Evolutionary conservation across 1,140 invertebrate species (phyloP).

Genomic region (Tetragonula clypearis): DNA sequence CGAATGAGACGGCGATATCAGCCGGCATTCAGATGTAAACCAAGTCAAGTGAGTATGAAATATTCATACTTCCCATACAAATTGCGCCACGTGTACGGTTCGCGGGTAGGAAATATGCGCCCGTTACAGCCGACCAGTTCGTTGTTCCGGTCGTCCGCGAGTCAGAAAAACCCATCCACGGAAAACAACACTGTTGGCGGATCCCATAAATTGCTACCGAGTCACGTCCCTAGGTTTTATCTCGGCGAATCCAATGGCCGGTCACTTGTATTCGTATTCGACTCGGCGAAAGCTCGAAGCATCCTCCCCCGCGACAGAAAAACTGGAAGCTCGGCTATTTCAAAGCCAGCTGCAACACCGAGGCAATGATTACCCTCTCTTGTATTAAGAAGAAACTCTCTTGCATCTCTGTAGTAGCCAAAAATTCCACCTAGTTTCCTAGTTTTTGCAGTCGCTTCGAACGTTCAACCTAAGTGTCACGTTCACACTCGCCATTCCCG

Average conservation of each 20-base stretch:
- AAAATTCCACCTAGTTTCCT: background rate
- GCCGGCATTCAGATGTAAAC: conserved; percentile 89
- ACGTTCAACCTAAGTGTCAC: no score
- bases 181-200: background rate
- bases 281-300: background rate
- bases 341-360: background rate
- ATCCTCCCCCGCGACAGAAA: background rate
- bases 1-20: conserved; percentile 89
- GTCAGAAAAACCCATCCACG: background rate
- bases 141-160: background rate
- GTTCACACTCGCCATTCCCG: no score
- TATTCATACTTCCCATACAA: background rate
- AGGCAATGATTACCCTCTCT: background rate
- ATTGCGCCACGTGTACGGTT: background rate
- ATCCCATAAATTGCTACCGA: background rate
- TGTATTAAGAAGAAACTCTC: background rate
- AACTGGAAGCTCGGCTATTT: background rate
- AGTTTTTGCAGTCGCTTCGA: no score
- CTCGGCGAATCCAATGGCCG: background rate
- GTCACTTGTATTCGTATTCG: conserved; percentile 12
- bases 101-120: background rate
- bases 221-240: conserved; percentile 12
- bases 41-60: conserved; percentile 86
- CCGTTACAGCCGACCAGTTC: background rate
- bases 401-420: background rate